A percentile compares a stretch with the other conserved stretches of the same genome.
phyloP scores from a whole-genome alignment of 2,888 invertebrate genomes.

The Drosophila algonquin region DNA sequence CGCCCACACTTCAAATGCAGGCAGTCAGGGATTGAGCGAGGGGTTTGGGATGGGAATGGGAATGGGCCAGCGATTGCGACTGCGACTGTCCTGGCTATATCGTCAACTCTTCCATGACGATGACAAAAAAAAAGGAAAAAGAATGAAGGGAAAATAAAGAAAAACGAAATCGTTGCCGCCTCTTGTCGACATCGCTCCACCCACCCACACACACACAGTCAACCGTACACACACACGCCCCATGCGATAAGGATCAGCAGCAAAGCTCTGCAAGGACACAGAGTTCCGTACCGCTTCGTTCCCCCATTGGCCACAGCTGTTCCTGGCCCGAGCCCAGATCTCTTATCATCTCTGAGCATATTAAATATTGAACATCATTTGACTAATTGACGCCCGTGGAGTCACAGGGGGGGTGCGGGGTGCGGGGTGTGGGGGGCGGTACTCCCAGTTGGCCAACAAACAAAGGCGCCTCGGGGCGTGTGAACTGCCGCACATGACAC shows the following conservation, averaged over 20 bases:
- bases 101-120: slow-evolving; percentile 75
- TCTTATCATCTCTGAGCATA: slow-evolving; percentile 77
- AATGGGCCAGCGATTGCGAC: too few species aligned
- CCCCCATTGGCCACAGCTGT: slow-evolving; percentile 73
- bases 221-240: slow-evolving; percentile 42
- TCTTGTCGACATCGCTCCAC: slow-evolving; percentile 75
- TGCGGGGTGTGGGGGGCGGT: slow-evolving; percentile 40
- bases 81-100: slow-evolving; percentile 14
- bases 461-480: slow-evolving; percentile 65
- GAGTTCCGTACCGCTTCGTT: too few species aligned
- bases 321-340: slow-evolving; percentile 60
- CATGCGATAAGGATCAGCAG: slow-evolving; percentile 66
- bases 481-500: slow-evolving; percentile 79
- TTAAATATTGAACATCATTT: slow-evolving; percentile 84
- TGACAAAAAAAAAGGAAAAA: slow-evolving; percentile 62
- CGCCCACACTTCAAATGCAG: slow-evolving; percentile 69
- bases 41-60: slow-evolving; percentile 10
- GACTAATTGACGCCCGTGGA: slow-evolving; percentile 81
- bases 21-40: background rate
- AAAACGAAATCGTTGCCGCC: slow-evolving; percentile 71
- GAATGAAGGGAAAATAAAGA: slow-evolving; percentile 29
- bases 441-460: slow-evolving; percentile 59
- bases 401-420: slow-evolving; percentile 1
- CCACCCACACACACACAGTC: slow-evolving; percentile 46
- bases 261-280: slow-evolving; percentile 28